phyloP scores from a whole-genome alignment of 1,140 invertebrate genomes.

The Diorhabda elongata region DNA sequence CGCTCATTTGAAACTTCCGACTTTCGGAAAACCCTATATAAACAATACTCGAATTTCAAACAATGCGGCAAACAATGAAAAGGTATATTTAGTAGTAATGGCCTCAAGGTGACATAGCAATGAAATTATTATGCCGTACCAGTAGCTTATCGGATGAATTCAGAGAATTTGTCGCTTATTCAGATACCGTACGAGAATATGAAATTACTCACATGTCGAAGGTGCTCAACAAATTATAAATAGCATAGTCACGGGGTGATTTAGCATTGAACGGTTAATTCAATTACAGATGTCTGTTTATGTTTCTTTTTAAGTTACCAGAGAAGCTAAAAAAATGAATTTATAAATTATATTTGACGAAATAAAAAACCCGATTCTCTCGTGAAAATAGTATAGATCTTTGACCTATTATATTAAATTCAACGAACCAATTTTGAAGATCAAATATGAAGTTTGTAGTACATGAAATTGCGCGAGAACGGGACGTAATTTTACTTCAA shows the following conservation, averaged over 20 bases:
- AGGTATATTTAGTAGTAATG: background rate
- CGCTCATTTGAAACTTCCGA: background rate
- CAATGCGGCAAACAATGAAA: background rate
- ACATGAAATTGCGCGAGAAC: no score
- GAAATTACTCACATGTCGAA: background rate
- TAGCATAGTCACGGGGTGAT: background rate
- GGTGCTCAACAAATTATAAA: background rate
- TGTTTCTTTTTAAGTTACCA: background rate
- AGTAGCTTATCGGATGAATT: background rate
- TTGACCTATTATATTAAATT: no score
- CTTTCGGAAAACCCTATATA: background rate
- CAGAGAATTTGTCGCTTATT: background rate
- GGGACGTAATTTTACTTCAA: no score
- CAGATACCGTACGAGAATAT: background rate
- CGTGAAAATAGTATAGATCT: no score
- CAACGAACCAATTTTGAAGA: no score
- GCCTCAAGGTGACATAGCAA: background rate
- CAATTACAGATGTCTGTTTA: background rate
- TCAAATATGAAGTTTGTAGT: no score
- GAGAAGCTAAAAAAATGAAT: background rate
- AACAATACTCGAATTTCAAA: background rate
- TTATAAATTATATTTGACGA: background rate
- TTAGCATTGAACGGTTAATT: no score
- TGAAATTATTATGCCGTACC: conserved; percentile 6
- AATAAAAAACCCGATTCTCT: background rate